Conservation (phyloP, 2,113 vertebrate species). For the Alethe castanea region DNA sequence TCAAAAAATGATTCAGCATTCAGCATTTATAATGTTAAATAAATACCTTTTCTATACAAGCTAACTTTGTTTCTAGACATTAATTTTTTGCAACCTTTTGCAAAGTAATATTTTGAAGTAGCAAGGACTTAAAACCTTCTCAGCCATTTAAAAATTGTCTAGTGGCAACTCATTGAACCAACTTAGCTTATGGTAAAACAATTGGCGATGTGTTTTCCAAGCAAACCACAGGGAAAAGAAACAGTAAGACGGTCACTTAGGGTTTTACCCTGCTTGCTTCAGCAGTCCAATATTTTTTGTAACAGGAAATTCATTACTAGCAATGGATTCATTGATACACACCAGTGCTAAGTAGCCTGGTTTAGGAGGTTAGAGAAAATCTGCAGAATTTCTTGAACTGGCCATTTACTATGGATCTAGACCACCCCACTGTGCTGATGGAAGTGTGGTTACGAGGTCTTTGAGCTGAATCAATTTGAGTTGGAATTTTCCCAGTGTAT, state of each 20-base stretch:
- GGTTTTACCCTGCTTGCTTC: background rate
- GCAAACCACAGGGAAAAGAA: background rate
- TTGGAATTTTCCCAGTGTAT: constrained; percentile 55
- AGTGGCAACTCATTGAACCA: background rate
- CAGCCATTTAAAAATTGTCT: background rate
- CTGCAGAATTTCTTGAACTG: background rate
- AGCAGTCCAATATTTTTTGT: background rate
- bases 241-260: background rate
- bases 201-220: background rate
- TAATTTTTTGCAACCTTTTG: background rate
- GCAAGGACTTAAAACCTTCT: background rate
- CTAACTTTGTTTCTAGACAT: background rate
- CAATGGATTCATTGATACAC: constrained; percentile 8
- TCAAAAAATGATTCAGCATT: constrained; percentile 21
- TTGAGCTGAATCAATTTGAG: constrained; percentile 11
- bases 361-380: background rate
- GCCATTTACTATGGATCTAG: background rate
- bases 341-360: background rate
- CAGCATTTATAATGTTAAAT: background rate
- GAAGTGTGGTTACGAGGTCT: constrained; percentile 18
- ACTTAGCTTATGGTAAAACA: background rate
- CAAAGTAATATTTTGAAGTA: background rate
- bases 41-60: background rate
- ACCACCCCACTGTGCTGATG: background rate
- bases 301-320: background rate